Evolutionary conservation across 2,888 invertebrate genomes (phyloP).

Genomic region (Caenorhabditis sp.): DNA sequence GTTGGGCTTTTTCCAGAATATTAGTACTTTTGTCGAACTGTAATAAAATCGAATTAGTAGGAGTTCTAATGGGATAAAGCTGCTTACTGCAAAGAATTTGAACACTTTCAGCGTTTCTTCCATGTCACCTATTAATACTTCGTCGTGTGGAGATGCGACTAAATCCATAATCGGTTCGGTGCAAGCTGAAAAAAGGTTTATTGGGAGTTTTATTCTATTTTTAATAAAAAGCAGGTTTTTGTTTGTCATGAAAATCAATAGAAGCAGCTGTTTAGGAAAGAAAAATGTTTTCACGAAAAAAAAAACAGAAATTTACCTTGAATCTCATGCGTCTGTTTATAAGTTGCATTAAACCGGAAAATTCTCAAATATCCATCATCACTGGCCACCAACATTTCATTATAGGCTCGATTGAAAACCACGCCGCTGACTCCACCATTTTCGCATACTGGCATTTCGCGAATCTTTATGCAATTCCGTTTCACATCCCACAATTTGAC

Average conservation of each 20-base stretch:
- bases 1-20: constrained; percentile 28
- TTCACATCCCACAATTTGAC: constrained; percentile 46
- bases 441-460: constrained; percentile 29
- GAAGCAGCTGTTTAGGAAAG: too few species aligned
- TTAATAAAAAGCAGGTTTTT: too few species aligned
- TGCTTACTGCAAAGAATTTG: constrained; percentile 24
- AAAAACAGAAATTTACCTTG: constrained; percentile 9
- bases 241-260: too few species aligned
- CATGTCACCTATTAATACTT: constrained; percentile 38
- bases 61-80: background rate
- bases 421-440: constrained; percentile 38
- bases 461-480: constrained; percentile 30
- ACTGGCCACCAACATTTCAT: constrained; percentile 34
- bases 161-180: constrained; percentile 37
- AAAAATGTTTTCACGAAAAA: too few species aligned
- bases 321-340: constrained; percentile 36
- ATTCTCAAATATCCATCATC: constrained; percentile 37
- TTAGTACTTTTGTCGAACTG: constrained; percentile 39
- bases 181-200: constrained; percentile 28
- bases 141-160: constrained; percentile 32
- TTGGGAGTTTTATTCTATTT: too few species aligned
- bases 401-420: constrained; percentile 36
- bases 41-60: constrained; percentile 3
- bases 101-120: constrained; percentile 42
- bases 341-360: constrained; percentile 37